Evolutionary conservation across 2,888 invertebrate species (phyloP).

Genomic region (Taenaris catops): DNA sequence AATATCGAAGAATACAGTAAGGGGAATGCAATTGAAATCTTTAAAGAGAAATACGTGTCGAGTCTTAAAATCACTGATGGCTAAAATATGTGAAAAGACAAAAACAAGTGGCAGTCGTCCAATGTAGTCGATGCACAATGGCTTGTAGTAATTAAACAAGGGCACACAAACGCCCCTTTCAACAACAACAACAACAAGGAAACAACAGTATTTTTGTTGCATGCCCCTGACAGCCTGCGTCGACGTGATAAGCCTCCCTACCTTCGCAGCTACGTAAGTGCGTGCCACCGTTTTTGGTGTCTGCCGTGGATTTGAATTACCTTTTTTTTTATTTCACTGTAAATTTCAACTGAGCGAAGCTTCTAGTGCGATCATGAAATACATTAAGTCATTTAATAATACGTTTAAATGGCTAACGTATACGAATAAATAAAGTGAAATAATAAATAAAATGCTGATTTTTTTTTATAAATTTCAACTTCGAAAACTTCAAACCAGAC

Average conservation of each 20-base stretch:
- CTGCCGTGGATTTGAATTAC: slow-evolving; percentile 8
- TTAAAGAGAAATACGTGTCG: too few relatives aligned
- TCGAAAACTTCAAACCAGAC: too few relatives aligned
- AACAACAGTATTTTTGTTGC: slow-evolving; percentile 70
- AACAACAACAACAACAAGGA: slow-evolving; percentile 53
- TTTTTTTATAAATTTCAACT: too few relatives aligned
- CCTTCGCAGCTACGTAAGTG: slow-evolving; percentile 5
- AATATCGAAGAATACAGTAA: too few relatives aligned
- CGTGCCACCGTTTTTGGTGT: slow-evolving; percentile 6
- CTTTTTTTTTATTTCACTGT: slow-evolving; percentile 7
- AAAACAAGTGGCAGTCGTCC: slow-evolving; percentile 14
- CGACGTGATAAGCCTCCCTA: slow-evolving; percentile 47
- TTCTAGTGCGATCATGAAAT: too few relatives aligned
- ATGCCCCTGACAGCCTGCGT: slow-evolving; percentile 56
- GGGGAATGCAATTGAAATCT: too few relatives aligned
- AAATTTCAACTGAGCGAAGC: too few relatives aligned
- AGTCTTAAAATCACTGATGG: slow-evolving; percentile 1
- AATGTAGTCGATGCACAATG: slow-evolving; percentile 38
- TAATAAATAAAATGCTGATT: too few relatives aligned
- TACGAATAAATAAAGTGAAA: too few relatives aligned
- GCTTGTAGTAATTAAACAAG: slow-evolving; percentile 64
- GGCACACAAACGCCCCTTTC: slow-evolving; percentile 49
- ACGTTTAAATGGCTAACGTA: too few relatives aligned
- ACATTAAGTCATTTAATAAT: too few relatives aligned
- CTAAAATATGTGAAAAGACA: not conserved